Evolutionary conservation across 2,888 invertebrate genomes (phyloP).

Genomic region (Electrophaes corylata): DNA sequence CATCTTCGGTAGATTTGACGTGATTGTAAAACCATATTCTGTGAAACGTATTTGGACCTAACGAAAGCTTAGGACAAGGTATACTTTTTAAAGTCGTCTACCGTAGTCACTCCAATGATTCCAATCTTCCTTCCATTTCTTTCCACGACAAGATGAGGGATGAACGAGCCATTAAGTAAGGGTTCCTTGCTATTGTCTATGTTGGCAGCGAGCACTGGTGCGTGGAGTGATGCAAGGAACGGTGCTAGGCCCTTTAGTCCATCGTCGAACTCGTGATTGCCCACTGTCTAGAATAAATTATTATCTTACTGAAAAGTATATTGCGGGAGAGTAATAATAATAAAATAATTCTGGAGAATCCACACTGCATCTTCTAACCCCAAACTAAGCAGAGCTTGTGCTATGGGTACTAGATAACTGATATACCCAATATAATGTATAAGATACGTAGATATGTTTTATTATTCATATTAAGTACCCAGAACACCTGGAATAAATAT

Average conservation of each 20-base stretch:
- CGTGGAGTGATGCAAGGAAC: slow-evolving; percentile 86
- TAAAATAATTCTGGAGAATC: too few species aligned
- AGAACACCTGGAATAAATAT: too few species aligned
- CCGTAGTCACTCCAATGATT: slow-evolving; percentile 90
- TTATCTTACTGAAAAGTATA: too few species aligned
- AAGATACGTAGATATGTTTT: too few species aligned
- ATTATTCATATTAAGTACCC: too few species aligned
- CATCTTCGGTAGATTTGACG: too few species aligned
- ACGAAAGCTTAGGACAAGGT: neutral
- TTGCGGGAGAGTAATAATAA: too few species aligned
- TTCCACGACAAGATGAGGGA: slow-evolving; percentile 86
- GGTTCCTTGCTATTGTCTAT: slow-evolving; percentile 88
- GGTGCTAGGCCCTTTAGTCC: slow-evolving; percentile 88
- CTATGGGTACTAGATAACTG: too few species aligned
- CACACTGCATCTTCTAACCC: too few species aligned
- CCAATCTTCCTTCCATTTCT: slow-evolving; percentile 89
- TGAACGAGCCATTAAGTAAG: slow-evolving; percentile 83
- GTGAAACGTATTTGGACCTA: neutral
- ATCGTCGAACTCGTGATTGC: slow-evolving; percentile 95
- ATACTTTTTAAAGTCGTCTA: neutral
- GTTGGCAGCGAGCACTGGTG: slow-evolving; percentile 90
- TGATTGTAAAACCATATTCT: too few species aligned
- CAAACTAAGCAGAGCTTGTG: too few species aligned
- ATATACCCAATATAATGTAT: too few species aligned
- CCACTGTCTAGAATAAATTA: slow-evolving; percentile 85